Percentiles rank a stretch among this genome's conserved stretches.
phyloP scores from a whole-genome alignment of 2,888 invertebrate genomes.

The Parnassius smintheus region DNA sequence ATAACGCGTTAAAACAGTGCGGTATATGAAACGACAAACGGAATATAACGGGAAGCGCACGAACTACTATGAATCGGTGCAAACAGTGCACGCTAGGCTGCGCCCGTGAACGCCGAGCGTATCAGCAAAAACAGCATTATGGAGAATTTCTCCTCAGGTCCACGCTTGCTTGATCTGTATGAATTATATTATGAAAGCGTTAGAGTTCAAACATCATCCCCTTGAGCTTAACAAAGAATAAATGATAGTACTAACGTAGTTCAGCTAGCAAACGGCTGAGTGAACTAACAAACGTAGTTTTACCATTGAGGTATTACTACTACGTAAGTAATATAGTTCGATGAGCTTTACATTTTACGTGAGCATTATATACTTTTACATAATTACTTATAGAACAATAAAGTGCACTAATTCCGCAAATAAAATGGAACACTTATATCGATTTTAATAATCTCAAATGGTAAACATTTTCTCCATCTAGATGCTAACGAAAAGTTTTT shows the following conservation, averaged over 20 bases:
- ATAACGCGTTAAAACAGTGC: slow-evolving; percentile 20
- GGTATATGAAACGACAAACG: slow-evolving; percentile 20
- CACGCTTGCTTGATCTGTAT: slow-evolving; percentile 22
- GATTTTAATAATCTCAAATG: no score
- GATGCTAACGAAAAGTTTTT: no score
- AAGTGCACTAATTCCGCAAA: no score
- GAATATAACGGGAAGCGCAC: slow-evolving; percentile 22
- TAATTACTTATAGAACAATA: no score
- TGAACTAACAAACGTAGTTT: not conserved
- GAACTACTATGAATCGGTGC: slow-evolving; percentile 9
- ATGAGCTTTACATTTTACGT: no score
- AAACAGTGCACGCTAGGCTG: slow-evolving; percentile 31
- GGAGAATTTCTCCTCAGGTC: slow-evolving; percentile 25
- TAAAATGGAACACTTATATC: no score
- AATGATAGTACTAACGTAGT: not conserved
- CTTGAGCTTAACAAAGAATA: not conserved
- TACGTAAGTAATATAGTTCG: no score
- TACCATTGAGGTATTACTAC: no score
- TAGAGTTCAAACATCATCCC: slow-evolving; percentile 7
- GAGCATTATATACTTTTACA: no score
- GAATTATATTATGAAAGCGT: slow-evolving; percentile 7
- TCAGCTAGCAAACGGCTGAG: slow-evolving; percentile 7
- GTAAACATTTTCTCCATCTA: no score
- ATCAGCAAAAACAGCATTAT: slow-evolving; percentile 39
- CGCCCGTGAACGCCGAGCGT: slow-evolving; percentile 34